Evolutionary conservation across 2,797 vertebrate genomes (phyloP).

Genomic region (Acanthiza pusilla): DNA sequence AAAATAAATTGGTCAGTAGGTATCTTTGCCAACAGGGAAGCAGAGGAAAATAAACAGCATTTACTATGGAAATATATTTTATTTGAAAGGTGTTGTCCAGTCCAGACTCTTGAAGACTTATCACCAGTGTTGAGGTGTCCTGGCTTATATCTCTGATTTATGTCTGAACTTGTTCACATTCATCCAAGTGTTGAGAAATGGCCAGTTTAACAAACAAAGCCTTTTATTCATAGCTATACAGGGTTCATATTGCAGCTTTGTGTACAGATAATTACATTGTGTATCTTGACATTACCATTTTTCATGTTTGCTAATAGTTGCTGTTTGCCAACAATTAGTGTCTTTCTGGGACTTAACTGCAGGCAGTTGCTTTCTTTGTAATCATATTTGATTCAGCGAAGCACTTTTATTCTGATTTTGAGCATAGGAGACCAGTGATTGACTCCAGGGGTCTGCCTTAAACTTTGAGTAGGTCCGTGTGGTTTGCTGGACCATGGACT

Average conservation of each 20-base stretch:
- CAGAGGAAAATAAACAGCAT: slow-evolving; percentile 7
- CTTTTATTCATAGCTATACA: not conserved
- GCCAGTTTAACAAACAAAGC: slow-evolving; percentile 5
- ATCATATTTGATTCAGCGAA: not conserved
- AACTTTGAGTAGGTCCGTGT: not conserved
- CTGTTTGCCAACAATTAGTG: not conserved
- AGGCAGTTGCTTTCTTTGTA: not conserved
- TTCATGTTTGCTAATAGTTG: not conserved
- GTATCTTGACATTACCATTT: not conserved
- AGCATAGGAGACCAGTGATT: not conserved
- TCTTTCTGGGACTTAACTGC: not conserved
- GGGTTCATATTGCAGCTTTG: not conserved
- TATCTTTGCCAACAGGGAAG: not conserved
- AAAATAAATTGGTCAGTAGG: not conserved
- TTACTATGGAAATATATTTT: slow-evolving; percentile 9
- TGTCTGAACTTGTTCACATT: not conserved
- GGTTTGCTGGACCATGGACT: not conserved
- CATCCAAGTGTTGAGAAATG: not conserved
- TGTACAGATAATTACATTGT: not conserved
- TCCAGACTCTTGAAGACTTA: not conserved
- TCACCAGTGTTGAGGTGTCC: not conserved
- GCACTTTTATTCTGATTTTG: not conserved
- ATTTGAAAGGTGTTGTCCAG: not conserved
- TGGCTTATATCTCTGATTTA: not conserved
- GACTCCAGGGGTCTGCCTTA: not conserved